phyloP scores from a whole-genome alignment of 2,113 vertebrate species.

The Phylloscopus trochilus region DNA sequence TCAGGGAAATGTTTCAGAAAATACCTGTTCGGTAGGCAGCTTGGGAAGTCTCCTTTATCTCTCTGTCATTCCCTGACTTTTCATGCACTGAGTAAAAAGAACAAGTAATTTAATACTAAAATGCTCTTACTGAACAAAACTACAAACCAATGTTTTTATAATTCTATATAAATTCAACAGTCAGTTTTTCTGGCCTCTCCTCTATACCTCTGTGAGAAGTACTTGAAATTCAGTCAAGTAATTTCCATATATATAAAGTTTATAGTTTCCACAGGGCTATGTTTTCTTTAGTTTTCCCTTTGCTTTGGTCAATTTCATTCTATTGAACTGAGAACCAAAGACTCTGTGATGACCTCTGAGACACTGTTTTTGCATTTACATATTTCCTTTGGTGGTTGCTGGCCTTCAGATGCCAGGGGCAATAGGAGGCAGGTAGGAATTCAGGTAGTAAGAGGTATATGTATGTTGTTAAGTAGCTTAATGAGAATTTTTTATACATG shows the following conservation, averaged over 20 bases:
- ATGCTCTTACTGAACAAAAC: not conserved
- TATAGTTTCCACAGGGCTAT: not conserved
- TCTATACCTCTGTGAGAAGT: not conserved
- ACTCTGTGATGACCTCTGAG: not conserved
- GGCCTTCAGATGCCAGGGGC: not conserved
- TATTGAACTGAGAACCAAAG: not conserved
- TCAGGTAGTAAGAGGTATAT: not conserved
- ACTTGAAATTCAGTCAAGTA: not conserved
- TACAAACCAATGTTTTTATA: not conserved
- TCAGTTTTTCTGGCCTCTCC: not conserved
- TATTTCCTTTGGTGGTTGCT: not conserved
- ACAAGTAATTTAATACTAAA: not conserved
- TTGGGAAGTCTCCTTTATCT: not conserved
- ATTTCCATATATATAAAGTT: not conserved
- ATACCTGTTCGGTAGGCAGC: not conserved
- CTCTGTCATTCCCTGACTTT: not conserved
- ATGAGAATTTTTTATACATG: not conserved
- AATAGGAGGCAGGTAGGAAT: not conserved
- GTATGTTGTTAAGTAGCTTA: not conserved
- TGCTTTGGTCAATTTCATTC: not conserved
- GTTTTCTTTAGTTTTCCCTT: not conserved
- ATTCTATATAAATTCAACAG: not conserved
- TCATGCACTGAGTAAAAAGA: not conserved
- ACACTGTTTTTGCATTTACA: not conserved
- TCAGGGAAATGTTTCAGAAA: not conserved